Evolutionary conservation across 2,113 vertebrate species (phyloP).

Genomic region (Brachypodius melanocephalos): DNA sequence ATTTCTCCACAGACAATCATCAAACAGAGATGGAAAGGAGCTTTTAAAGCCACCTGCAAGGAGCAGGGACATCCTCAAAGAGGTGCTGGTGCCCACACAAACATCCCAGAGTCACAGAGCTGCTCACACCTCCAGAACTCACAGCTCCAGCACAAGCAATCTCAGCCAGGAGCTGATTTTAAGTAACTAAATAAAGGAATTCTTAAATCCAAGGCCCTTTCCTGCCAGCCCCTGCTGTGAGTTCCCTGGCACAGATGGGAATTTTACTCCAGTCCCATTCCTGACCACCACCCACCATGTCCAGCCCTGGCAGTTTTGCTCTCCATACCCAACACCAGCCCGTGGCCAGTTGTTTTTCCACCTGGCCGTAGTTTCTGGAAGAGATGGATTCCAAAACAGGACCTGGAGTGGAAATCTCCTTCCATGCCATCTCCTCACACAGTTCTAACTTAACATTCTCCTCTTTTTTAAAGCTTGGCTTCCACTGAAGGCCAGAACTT

Average conservation of each 20-base stretch:
- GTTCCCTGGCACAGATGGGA: accelerated
- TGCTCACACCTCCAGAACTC: not conserved
- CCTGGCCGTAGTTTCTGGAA: not conserved
- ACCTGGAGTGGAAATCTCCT: not conserved
- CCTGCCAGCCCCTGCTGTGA: not conserved
- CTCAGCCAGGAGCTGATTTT: not conserved
- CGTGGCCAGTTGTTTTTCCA: not conserved
- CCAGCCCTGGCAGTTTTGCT: not conserved
- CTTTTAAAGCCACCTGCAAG: not conserved
- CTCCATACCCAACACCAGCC: not conserved
- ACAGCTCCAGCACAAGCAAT: not conserved
- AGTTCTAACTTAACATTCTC: not conserved
- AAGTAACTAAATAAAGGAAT: accelerated
- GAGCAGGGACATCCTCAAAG: not conserved
- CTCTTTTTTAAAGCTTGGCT: not conserved
- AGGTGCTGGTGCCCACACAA: not conserved
- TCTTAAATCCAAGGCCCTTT: no score
- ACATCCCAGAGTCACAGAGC: accelerated
- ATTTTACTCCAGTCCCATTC: not conserved
- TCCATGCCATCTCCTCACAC: not conserved
- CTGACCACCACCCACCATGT: accelerated
- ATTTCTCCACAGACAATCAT: not conserved
- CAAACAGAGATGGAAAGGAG: not conserved
- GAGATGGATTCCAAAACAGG: not conserved
- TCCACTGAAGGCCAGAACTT: not conserved